Evolutionary conservation across 2,888 invertebrate species (phyloP), one percentile per base, ranked within the genome.

Genomic region (Scaptomyza tumidula): DNA sequence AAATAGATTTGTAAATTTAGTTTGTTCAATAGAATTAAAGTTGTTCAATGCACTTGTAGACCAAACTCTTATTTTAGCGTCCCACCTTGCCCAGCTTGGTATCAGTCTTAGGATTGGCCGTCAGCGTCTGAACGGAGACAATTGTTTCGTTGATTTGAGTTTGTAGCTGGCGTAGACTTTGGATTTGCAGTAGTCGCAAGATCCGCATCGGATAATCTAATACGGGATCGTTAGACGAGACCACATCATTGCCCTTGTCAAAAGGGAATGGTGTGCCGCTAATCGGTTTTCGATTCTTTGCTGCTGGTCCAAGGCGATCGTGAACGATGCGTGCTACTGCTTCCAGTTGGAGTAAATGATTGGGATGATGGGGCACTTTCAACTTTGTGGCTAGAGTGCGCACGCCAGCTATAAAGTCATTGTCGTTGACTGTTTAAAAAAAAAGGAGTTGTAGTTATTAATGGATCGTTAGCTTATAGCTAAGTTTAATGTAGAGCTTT

Each of bases 81-180:
- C 99, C 99, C 79, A 99, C 98, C 94, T 97, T 96, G 55, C 99
- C 99, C 49, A 99, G 93, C 90, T 95, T 96, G 0, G 98, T 97
- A 90, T 99, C 98, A 71, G 99, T 99, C 93, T 98, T 98, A 2
- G 99, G 99, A 93, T 99, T 96, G 5, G 99, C 99, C 1, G 99
- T 99, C 1, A 99, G 93, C 70, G 93, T 94, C 93, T 99, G 99
- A 4, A 98, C 97, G 46, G 95, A 94, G 1, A 99, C 99, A 77
- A 99, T 96, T 1, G 97, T 95, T 91, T 98, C 97, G 92, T 99
- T 99, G 54, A 99, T 98, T 86, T 94, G 95, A 0, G 98, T 98
- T 91, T 99, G 99, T 53, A 99, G 93, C 72, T 92, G 80, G 0
- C 92, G 91, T 1, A 92, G 71, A 55, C 90, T 91, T 78, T 91